phyloP scores from a whole-genome alignment of 2,113 vertebrate genomes.

The Vanacampus margaritifer region DNA sequence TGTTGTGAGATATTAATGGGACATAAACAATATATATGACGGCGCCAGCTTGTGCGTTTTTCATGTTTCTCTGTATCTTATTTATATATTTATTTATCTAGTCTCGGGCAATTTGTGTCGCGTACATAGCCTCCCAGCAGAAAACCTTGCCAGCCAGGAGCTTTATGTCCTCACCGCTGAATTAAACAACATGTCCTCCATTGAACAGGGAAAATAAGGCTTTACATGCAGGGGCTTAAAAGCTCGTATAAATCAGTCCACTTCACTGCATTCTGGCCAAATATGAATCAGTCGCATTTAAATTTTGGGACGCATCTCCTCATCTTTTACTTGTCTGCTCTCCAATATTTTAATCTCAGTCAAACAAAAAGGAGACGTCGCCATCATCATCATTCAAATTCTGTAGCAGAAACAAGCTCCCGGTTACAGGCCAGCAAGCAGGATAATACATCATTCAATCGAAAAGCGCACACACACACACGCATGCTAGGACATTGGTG shows the following conservation, averaged over 20 bases:
- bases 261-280: constrained; percentile 9
- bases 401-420: neutral
- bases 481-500: constrained; percentile 5
- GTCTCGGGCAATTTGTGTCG: constrained; percentile 25
- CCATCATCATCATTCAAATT: constrained; percentile 5
- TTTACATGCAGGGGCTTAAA: neutral
- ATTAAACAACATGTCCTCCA: constrained; percentile 28
- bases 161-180: constrained; percentile 27
- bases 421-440: neutral
- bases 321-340: neutral
- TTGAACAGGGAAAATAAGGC: neutral
- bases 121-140: constrained; percentile 17
- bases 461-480: neutral
- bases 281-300: constrained; percentile 8
- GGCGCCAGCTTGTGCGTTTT: constrained; percentile 27
- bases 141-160: constrained; percentile 22
- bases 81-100: constrained; percentile 27
- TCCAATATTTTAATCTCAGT: constrained; percentile 2
- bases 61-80: constrained; percentile 1
- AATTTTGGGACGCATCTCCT: constrained; percentile 2
- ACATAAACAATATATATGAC: constrained; percentile 67
- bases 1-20: constrained; percentile 64
- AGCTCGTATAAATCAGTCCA: constrained; percentile 17
- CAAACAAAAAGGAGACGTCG: constrained; percentile 2
- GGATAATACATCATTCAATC: constrained; percentile 21